These are phyloP conservation scores for Eumaeus atala DNA, from an alignment of 1,140 invertebrate species.

Conservation along the genomic window DNA sequence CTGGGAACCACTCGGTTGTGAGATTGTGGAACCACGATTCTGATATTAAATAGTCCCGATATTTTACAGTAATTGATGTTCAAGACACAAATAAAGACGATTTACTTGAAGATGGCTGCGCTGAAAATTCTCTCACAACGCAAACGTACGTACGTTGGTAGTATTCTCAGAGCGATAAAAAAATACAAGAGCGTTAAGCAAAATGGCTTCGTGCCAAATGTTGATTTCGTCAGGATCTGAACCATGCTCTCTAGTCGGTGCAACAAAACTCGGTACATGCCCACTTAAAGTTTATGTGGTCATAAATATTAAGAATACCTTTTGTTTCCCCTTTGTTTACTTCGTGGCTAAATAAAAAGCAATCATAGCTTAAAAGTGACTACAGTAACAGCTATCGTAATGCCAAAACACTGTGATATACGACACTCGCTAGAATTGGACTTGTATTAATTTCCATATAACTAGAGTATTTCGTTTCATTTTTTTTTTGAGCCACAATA, in stretches of 20 bases:
- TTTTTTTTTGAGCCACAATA: background rate
- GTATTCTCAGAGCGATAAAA: too few species aligned
- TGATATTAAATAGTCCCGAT: too few species aligned
- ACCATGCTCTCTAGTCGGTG: conserved; percentile 29
- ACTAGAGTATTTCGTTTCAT: background rate
- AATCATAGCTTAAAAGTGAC: conserved; percentile 11
- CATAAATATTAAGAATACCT: conserved; percentile 30
- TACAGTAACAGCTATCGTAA: conserved; percentile 11
- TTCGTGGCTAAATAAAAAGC: conserved; percentile 17
- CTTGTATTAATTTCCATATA: conserved; percentile 3
- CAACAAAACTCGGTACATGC: conserved; percentile 20
- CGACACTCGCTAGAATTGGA: conserved; percentile 7
- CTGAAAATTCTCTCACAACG: too few species aligned
- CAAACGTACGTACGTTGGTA: too few species aligned
- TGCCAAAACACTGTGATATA: conserved; percentile 12
- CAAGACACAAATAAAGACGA: too few species aligned
- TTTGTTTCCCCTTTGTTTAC: conserved; percentile 23
- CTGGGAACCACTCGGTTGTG: too few species aligned
- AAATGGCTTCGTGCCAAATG: conserved; percentile 39
- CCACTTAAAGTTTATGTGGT: conserved; percentile 29
- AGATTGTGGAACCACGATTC: too few species aligned
- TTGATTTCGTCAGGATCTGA: conserved; percentile 24
- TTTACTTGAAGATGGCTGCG: too few species aligned
- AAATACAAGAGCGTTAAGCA: conserved; percentile 5
- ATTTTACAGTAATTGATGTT: too few species aligned